These are phyloP conservation scores for Timandra comae DNA, from an alignment of 2,888 invertebrate species.

Conservation along the genomic window DNA sequence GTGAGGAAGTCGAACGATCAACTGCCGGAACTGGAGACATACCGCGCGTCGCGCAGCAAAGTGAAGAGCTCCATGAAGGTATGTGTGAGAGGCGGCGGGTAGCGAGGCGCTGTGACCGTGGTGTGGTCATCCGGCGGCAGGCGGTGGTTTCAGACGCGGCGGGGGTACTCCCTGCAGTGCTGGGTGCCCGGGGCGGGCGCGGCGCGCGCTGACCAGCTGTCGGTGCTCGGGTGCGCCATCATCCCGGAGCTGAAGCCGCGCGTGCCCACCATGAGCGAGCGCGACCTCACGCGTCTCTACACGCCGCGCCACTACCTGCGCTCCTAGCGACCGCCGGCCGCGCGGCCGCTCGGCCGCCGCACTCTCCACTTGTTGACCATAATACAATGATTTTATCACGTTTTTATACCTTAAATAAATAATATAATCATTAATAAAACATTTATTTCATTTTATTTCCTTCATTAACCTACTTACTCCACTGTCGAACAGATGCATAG, in stretches of 20 bases:
- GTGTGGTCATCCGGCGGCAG: conserved; percentile 53
- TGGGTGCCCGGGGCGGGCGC: conserved; percentile 56
- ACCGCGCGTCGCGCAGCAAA: conserved; percentile 48
- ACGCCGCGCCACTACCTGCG: conserved; percentile 38
- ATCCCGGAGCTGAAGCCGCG: conserved; percentile 75
- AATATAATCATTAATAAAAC: too few relatives aligned
- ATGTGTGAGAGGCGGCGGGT: conserved; percentile 13
- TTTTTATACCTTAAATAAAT: too few relatives aligned
- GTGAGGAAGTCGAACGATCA: conserved; percentile 51
- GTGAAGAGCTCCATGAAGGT: conserved; percentile 60
- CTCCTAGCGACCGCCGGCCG: conserved; percentile 11
- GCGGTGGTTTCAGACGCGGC: conserved; percentile 74
- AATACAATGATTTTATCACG: too few relatives aligned
- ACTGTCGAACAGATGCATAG: too few relatives aligned
- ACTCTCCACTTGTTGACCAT: too few relatives aligned
- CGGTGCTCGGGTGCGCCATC: conserved; percentile 75
- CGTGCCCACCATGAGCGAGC: conserved; percentile 76
- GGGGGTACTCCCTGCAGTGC: conserved; percentile 71
- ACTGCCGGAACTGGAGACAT: conserved; percentile 57
- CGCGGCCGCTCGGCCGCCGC: too few relatives aligned
- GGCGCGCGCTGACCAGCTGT: conserved; percentile 53
- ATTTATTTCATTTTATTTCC: too few relatives aligned
- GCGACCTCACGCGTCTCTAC: conserved; percentile 66
- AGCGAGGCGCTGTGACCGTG: conserved; percentile 6
- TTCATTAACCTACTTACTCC: too few relatives aligned